phyloP scores from a whole-genome alignment of 1,140 invertebrate genomes.

The Neocloeon triangulifer region DNA sequence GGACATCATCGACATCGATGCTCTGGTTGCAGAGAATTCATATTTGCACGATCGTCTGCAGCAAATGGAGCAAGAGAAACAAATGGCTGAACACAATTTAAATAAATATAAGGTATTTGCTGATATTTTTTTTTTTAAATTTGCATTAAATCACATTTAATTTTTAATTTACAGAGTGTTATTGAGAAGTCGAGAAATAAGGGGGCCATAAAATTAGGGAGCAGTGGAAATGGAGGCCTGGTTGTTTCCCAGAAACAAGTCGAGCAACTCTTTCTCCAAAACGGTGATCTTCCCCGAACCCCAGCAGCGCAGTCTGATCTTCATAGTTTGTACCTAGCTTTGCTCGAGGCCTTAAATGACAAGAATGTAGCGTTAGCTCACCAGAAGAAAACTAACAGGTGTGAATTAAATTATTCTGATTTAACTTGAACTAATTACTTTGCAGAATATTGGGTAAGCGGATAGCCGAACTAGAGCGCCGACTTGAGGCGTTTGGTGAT shows the following conservation, averaged over 20 bases:
- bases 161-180: conserved; percentile 23
- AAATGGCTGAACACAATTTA: conserved; percentile 42
- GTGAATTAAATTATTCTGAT: no score
- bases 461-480: conserved; percentile 28
- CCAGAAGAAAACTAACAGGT: conserved; percentile 66
- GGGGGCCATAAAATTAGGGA: conserved; percentile 31
- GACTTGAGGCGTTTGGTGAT: conserved; percentile 16
- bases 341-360: conserved; percentile 63
- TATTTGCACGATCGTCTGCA: conserved; percentile 60
- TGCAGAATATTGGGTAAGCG: conserved; percentile 28
- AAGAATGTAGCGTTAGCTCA: conserved; percentile 59
- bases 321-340: conserved; percentile 44
- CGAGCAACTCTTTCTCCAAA: conserved; percentile 37
- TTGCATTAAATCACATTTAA: conserved; percentile 6
- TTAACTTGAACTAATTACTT: not conserved
- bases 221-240: conserved; percentile 21
- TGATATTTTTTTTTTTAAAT: not conserved
- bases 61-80: conserved; percentile 56
- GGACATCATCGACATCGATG: conserved; percentile 50
- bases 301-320: conserved; percentile 49
- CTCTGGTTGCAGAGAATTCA: conserved; percentile 57
- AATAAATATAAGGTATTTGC: conserved; percentile 41
- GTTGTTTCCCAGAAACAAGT: conserved; percentile 38
- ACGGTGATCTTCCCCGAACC: conserved; percentile 35
- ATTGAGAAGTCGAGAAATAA: conserved; percentile 32